Evolutionary conservation across 2,888 invertebrate species (phyloP).

Genomic region (Agapostemon virescens): DNA sequence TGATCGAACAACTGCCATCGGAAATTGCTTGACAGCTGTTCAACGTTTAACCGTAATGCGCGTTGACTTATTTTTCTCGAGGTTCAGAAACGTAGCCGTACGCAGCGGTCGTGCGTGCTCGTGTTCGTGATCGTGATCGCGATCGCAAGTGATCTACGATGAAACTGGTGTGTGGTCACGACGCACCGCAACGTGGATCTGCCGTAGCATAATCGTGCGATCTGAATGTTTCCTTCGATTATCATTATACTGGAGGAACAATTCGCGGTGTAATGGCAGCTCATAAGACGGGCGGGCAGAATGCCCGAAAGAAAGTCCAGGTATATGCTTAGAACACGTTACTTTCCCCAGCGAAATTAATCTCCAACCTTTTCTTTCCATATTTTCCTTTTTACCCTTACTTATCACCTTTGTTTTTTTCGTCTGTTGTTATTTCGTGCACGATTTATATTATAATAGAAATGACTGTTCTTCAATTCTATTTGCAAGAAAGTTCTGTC

Average conservation of each 20-base stretch:
- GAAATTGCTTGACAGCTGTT: slow-evolving; percentile 44
- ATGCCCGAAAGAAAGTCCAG: slow-evolving; percentile 82
- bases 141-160: slow-evolving; percentile 42
- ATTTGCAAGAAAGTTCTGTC: background rate
- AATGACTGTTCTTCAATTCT: background rate
- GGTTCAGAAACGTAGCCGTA: slow-evolving; percentile 17
- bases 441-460: background rate
- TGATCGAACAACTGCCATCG: slow-evolving; percentile 27
- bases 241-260: slow-evolving; percentile 29
- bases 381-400: background rate
- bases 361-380: background rate
- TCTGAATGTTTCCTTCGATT: slow-evolving; percentile 44
- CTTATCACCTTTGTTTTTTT: background rate
- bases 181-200: slow-evolving; percentile 40
- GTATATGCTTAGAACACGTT: slow-evolving; percentile 70
- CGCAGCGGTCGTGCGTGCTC: slow-evolving; percentile 22
- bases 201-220: slow-evolving; percentile 35
- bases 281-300: slow-evolving; percentile 81
- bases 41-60: slow-evolving; percentile 38
- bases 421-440: background rate
- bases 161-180: slow-evolving; percentile 34
- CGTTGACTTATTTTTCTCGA: slow-evolving; percentile 32
- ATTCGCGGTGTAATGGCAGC: slow-evolving; percentile 77
- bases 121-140: slow-evolving; percentile 8
- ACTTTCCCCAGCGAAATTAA: background rate